Evolutionary conservation across 2,797 vertebrate genomes (phyloP).

Genomic region (Mormyrops attenuatus): DNA sequence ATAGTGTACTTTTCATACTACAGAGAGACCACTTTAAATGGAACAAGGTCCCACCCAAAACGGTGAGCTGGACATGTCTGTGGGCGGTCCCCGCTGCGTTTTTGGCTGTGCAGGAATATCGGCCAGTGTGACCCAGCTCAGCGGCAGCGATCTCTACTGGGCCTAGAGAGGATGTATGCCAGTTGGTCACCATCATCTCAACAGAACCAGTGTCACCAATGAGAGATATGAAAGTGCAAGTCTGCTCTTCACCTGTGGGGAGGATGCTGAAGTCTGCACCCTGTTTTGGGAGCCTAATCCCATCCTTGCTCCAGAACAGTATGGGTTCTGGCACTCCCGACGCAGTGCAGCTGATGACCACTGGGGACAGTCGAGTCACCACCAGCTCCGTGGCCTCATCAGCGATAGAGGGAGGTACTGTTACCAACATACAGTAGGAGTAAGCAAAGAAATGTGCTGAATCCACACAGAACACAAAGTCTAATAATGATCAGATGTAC

Average conservation of each 20-base stretch:
- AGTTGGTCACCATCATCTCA: background rate
- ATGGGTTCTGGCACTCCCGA: conserved; percentile 81
- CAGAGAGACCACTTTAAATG: background rate
- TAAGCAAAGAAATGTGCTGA: background rate
- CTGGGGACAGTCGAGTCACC: conserved; percentile 73
- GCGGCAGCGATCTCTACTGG: conserved; percentile 75
- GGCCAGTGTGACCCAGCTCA: conserved; percentile 74
- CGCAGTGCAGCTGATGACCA: conserved; percentile 78
- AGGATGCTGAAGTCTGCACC: conserved; percentile 76
- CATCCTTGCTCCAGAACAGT: conserved; percentile 87
- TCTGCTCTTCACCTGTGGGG: conserved; percentile 68
- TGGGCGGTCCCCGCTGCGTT: conserved; percentile 82
- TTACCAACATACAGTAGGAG: background rate
- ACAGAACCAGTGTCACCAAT: background rate
- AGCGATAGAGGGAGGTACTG: conserved; percentile 91
- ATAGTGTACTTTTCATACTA: background rate
- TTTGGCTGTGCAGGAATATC: conserved; percentile 73
- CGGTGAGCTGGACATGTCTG: conserved; percentile 72
- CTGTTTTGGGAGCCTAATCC: conserved; percentile 61
- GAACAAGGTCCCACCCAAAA: conserved; percentile 73
- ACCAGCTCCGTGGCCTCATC: conserved; percentile 83
- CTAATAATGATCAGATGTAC: background rate
- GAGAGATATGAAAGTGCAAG: background rate
- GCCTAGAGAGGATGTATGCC: conserved; percentile 53
- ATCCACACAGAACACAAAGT: background rate